Percentiles rank a stretch among this genome's conserved stretches.
phyloP scores from a whole-genome alignment of 2,113 vertebrate genomes.

The Cephalopholis sonnerati region DNA sequence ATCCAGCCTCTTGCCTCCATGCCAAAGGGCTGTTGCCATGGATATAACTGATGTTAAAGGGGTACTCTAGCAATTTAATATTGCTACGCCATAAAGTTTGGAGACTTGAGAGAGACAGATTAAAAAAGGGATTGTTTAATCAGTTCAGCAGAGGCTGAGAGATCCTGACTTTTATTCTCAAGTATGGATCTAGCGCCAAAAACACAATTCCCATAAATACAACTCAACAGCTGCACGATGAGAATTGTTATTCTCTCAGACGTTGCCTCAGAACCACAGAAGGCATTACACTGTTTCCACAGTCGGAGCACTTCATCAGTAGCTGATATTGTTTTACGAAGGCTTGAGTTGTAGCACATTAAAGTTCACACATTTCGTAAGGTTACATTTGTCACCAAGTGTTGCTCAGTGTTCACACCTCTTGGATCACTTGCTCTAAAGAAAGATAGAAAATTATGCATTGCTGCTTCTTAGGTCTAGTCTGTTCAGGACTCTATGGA shows the following conservation, averaged over 20 bases:
- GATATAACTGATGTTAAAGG: conserved; percentile 16
- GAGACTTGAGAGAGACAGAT: neutral
- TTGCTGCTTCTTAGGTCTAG: neutral
- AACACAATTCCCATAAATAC: neutral
- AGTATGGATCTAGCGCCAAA: neutral
- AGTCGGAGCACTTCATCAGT: no score
- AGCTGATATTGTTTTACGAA: no score
- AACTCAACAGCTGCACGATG: neutral
- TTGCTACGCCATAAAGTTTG: neutral
- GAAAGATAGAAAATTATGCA: neutral
- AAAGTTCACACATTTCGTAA: neutral
- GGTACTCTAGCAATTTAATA: neutral
- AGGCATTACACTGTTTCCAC: no score
- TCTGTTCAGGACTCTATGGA: neutral
- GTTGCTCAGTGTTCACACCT: neutral
- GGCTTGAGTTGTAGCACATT: neutral
- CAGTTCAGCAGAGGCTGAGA: neutral
- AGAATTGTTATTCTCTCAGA: neutral
- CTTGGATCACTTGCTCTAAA: neutral
- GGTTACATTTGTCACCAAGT: neutral
- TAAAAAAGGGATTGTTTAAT: neutral
- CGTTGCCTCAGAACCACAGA: neutral
- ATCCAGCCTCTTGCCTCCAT: conserved; percentile 5
- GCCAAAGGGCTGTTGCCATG: conserved; percentile 34
- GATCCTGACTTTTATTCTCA: neutral